Conservation (phyloP, 2,888 invertebrate species). For the Linyphia triangularis region DNA sequence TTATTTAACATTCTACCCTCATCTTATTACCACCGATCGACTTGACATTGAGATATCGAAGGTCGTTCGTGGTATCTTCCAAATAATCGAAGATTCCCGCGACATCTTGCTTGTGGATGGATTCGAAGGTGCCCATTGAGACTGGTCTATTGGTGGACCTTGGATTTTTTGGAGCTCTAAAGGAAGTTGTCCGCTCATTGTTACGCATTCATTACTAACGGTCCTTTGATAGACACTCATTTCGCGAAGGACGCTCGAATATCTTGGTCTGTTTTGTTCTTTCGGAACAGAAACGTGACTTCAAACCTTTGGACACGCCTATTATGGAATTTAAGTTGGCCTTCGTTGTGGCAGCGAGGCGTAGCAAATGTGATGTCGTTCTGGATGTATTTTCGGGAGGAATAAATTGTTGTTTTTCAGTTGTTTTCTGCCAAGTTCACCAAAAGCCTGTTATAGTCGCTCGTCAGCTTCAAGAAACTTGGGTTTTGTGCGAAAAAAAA, state of each 20-base stretch:
- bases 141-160: background rate
- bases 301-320: slow-evolving; percentile 26
- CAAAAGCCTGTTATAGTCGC: background rate
- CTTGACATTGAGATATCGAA: slow-evolving; percentile 48
- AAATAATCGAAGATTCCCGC: background rate
- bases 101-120: background rate
- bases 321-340: slow-evolving; percentile 3
- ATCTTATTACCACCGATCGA: slow-evolving; percentile 1
- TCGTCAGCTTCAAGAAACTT: background rate
- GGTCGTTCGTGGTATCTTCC: slow-evolving; percentile 7
- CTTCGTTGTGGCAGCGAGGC: slow-evolving; percentile 30
- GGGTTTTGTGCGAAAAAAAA: background rate
- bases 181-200: slow-evolving; percentile 5
- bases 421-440: background rate
- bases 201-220: slow-evolving; percentile 43
- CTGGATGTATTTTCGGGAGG: background rate
- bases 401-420: background rate
- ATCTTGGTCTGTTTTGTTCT: background rate
- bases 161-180: slow-evolving; percentile 5
- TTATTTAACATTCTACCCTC: slow-evolving; percentile 1
- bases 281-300: slow-evolving; percentile 37
- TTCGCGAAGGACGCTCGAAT: slow-evolving; percentile 6
- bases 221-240: slow-evolving; percentile 31
- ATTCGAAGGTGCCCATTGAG: slow-evolving; percentile 3
- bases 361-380: slow-evolving; percentile 18